A percentile compares a stretch with the other conserved stretches of the same genome.
Conservation (phyloP, 1,140 invertebrate genomes). For the Drosophila nikananu region DNA sequence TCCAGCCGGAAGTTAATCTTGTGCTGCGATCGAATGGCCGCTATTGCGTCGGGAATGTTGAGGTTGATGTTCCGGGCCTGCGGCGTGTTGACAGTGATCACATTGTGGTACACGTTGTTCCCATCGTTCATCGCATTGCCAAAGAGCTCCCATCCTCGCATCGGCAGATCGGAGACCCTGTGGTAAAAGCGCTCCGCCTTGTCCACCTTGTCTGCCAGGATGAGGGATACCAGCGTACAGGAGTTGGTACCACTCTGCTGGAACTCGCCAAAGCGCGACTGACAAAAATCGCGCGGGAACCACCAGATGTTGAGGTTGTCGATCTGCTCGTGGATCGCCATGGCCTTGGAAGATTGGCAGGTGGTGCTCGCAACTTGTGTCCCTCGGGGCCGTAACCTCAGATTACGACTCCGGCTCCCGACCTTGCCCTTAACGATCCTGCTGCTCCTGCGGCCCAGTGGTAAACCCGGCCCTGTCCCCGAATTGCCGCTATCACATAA, state of each 20-base stretch:
- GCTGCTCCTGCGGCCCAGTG: slow-evolving; percentile 28
- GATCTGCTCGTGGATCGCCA: slow-evolving; percentile 79
- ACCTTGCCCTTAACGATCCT: background rate
- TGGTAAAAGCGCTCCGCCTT: slow-evolving; percentile 68
- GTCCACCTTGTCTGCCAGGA: slow-evolving; percentile 76
- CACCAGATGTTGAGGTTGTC: slow-evolving; percentile 83
- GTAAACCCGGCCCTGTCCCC: slow-evolving; percentile 39
- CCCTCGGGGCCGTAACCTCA: background rate
- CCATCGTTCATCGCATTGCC: slow-evolving; percentile 82
- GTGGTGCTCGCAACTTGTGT: background rate
- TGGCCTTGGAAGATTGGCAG: slow-evolving; percentile 19
- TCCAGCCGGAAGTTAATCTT: slow-evolving; percentile 77
- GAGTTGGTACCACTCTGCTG: slow-evolving; percentile 81
- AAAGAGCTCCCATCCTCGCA: slow-evolving; percentile 71
- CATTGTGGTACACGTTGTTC: slow-evolving; percentile 77
- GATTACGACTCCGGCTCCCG: slow-evolving; percentile 7
- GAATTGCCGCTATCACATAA: slow-evolving; percentile 61
- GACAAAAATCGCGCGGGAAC: slow-evolving; percentile 80
- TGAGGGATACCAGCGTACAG: slow-evolving; percentile 77
- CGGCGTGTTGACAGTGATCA: slow-evolving; percentile 64
- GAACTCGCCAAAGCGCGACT: slow-evolving; percentile 77
- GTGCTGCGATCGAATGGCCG: slow-evolving; percentile 68
- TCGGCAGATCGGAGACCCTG: slow-evolving; percentile 59
- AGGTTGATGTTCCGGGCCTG: slow-evolving; percentile 66
- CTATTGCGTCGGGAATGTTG: slow-evolving; percentile 79